Evolutionary conservation across 2,888 invertebrate species (phyloP).

Genomic region (Noctuana brunneofusca): DNA sequence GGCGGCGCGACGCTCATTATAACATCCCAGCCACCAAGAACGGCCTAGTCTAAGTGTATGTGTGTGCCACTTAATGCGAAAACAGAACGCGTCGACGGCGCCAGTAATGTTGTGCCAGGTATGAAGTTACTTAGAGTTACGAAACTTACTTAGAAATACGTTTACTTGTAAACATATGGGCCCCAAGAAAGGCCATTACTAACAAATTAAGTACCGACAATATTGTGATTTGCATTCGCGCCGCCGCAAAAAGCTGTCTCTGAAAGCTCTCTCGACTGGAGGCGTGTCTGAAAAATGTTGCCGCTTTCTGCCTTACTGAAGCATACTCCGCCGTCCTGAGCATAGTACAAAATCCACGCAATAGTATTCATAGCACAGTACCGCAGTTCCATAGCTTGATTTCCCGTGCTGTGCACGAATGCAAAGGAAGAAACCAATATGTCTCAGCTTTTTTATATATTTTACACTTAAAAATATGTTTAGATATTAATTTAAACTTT

Average conservation of each 20-base stretch:
- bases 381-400: neutral
- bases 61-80: neutral
- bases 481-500: too few relatives aligned
- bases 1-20: constrained; percentile 53
- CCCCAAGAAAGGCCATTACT: neutral
- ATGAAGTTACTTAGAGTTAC: neutral
- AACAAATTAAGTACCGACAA: neutral
- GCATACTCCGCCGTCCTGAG: neutral
- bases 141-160: neutral
- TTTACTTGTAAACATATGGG: neutral
- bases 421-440: too few relatives aligned
- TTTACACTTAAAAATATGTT: too few relatives aligned
- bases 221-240: neutral
- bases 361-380: neutral
- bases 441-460: too few relatives aligned
- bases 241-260: neutral
- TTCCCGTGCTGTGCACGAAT: neutral
- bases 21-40: constrained; percentile 36
- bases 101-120: neutral
- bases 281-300: constrained; percentile 1
- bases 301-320: neutral
- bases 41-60: neutral
- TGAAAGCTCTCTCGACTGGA: neutral
- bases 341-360: neutral
- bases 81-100: neutral